Evolutionary conservation across 2,888 invertebrate genomes (phyloP), one percentile per base, ranked within the genome.

Genomic region (Calameuta filiformis): DNA sequence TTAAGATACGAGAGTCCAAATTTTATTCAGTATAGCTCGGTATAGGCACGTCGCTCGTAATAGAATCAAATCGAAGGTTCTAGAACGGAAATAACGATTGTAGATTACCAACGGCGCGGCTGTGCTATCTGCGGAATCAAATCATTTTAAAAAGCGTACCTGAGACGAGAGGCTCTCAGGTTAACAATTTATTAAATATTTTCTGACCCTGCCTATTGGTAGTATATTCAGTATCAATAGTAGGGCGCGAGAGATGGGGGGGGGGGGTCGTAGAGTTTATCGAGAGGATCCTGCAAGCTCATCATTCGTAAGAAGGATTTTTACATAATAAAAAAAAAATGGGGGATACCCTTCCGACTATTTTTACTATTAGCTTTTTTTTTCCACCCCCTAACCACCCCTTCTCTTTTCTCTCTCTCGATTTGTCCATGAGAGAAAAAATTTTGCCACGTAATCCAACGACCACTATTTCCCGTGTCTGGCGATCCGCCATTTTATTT

Each of bases 401-500:
- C 35, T 75, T 75, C 69, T 77, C 68, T 68, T 12, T 12, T 75
- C 23, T 15, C n/a, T 75, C 34, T 56, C 33, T 71, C 35, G n/a
- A 12, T 35, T 37, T 74, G 1, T 74, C 74, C 23, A 34, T 35
- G 12, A 23, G 30, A 76, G 73, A 69, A 74, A 74, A 79, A 76
- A 77, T 79, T 15, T 73, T 77, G 79, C 79, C 56, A 68, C 76
- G 79, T 79, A 79, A 79, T 79, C 73, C 37, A 30, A 73, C 35
- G 37, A 34, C 23, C 31, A 40, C 30, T 77, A 68, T 75, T 76
- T 75, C 35, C 78, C 31, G 78, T 71, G 73, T n/a, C 76, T 77
- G 31, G 75, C 74, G 75, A 77, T 40, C 84, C 89, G 87, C 91
- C 91, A 91, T 91, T 91, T 91, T 91, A 84, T 83, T 83, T 81